A percentile compares a stretch with the other conserved stretches of the same genome.
Evolutionary conservation across 1,140 invertebrate species (phyloP).

Genomic region (Tetragonula clypearis): DNA sequence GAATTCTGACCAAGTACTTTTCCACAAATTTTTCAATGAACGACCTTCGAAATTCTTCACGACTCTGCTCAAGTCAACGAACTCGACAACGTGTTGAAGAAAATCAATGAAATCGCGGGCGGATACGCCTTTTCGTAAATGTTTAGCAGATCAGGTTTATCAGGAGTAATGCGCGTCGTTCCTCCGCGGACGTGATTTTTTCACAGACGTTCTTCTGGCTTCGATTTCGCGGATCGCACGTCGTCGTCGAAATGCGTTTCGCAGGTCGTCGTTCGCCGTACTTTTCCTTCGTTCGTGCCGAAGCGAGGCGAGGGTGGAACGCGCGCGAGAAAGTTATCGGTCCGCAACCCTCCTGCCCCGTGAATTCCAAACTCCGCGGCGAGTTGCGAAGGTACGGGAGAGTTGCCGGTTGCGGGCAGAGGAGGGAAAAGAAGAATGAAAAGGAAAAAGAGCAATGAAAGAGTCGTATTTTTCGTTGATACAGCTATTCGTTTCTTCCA

Average conservation of each 20-base stretch:
- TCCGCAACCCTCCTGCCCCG: neutral
- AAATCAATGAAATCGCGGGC: too few relatives aligned
- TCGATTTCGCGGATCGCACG: neutral
- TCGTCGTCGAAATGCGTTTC: neutral
- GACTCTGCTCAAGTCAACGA: too few relatives aligned
- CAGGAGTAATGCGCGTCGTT: neutral
- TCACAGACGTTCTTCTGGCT: neutral
- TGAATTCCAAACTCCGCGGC: constrained; percentile 19
- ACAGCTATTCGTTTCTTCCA: constrained; percentile 16
- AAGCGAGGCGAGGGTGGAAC: neutral
- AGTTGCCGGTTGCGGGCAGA: too few relatives aligned
- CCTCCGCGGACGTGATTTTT: neutral
- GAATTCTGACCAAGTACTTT: too few relatives aligned
- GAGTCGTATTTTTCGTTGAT: constrained; percentile 45
- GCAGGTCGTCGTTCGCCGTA: neutral
- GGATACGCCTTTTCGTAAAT: too few relatives aligned
- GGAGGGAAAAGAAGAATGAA: neutral
- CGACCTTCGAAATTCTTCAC: too few relatives aligned
- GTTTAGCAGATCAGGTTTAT: too few relatives aligned
- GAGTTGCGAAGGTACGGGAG: constrained; percentile 11
- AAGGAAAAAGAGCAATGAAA: neutral
- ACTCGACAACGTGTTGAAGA: too few relatives aligned
- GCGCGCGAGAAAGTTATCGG: constrained; percentile 21
- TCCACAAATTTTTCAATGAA: too few relatives aligned
- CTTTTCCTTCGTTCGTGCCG: neutral